These are phyloP conservation scores for Ataeniobius toweri DNA, from an alignment of 2,797 vertebrate species.

Conservation along the genomic window DNA sequence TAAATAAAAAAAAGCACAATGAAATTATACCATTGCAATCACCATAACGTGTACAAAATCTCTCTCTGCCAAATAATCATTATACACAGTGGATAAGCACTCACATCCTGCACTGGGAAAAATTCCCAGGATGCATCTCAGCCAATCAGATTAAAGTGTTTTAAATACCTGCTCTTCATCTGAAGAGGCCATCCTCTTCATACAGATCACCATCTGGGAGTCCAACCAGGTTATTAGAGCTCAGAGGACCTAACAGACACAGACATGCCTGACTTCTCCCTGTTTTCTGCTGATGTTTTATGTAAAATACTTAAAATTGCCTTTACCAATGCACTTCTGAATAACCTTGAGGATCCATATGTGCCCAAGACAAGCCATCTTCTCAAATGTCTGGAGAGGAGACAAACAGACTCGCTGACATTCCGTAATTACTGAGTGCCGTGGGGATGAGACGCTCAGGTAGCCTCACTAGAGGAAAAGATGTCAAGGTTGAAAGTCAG, in stretches of 20 bases:
- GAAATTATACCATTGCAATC: not conserved
- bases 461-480: constrained; percentile 27
- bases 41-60: not conserved
- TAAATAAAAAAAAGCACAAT: not conserved
- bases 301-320: not conserved
- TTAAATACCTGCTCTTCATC: constrained; percentile 50
- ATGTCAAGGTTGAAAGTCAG: constrained; percentile 6
- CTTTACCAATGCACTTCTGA: constrained; percentile 15
- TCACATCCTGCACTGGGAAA: constrained; percentile 22
- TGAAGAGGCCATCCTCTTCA: constrained; percentile 58
- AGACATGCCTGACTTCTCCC: not conserved
- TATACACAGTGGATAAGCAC: not conserved
- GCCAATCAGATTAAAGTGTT: constrained; percentile 56
- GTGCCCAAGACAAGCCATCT: constrained; percentile 52
- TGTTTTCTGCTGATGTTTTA: not conserved
- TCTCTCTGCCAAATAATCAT: not conserved
- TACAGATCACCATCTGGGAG: constrained; percentile 41
- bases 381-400: constrained; percentile 49
- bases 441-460: constrained; percentile 48
- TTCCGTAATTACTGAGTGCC: constrained; percentile 50
- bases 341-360: constrained; percentile 53
- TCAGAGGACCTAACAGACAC: constrained; percentile 9
- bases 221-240: constrained; percentile 48
- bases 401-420: constrained; percentile 29
- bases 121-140: constrained; percentile 52